Conservation (phyloP, 2,113 vertebrate genomes). For the Leptobrachium ailaonicum region DNA sequence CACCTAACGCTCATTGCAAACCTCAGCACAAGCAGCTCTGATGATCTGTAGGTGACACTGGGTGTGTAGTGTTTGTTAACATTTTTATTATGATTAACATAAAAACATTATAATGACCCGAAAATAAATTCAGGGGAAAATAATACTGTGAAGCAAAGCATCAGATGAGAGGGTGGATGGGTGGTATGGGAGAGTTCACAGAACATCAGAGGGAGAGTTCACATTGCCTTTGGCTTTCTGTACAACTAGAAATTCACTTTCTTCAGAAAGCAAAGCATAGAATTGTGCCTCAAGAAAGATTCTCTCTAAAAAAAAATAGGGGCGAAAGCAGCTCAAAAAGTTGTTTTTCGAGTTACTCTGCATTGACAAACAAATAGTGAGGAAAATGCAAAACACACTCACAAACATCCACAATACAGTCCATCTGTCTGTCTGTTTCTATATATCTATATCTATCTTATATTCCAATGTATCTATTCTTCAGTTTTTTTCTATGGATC, state of each 20-base stretch:
- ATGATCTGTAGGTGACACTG: not conserved
- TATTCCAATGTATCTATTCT: too few relatives aligned
- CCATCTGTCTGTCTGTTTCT: too few relatives aligned
- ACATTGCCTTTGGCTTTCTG: conserved; percentile 29
- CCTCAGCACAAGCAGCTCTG: too few relatives aligned
- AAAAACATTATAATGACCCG: too few relatives aligned
- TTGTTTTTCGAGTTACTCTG: not conserved
- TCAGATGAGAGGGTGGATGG: conserved; percentile 4
- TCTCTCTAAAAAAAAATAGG: not conserved
- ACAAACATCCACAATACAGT: too few relatives aligned
- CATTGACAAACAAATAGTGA: too few relatives aligned
- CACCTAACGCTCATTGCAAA: too few relatives aligned
- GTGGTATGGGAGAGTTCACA: conserved; percentile 30
- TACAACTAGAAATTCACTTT: conserved; percentile 41
- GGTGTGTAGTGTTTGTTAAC: too few relatives aligned
- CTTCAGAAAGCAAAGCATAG: not conserved
- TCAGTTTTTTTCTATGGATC: too few relatives aligned
- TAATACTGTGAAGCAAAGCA: conserved; percentile 4
- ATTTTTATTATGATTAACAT: too few relatives aligned
- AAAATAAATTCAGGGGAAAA: not conserved
- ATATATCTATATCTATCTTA: too few relatives aligned
- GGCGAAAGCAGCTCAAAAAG: not conserved
- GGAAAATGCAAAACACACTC: too few relatives aligned
- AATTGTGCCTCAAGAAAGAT: conserved; percentile 4
- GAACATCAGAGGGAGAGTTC: conserved; percentile 34